Percentiles rank a stretch among this genome's conserved stretches.
Conservation (phyloP, 2,888 invertebrate species). For the Cheilosia variabilis region DNA sequence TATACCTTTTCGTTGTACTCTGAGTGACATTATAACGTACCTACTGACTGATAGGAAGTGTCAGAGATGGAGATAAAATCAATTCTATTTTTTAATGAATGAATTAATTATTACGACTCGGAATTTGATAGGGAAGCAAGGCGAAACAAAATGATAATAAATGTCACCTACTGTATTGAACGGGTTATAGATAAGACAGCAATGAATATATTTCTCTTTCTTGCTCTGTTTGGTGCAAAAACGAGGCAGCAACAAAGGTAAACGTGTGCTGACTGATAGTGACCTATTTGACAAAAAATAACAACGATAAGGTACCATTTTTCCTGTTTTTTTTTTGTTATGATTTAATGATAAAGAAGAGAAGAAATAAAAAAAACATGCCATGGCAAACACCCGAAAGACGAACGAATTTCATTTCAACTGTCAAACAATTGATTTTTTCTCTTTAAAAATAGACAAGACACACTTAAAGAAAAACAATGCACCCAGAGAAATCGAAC, state of each 20-base stretch:
- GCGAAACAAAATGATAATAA: slow-evolving; percentile 51
- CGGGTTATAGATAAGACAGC: slow-evolving; percentile 50
- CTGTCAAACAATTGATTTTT: slow-evolving; percentile 55
- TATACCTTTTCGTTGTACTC: slow-evolving; percentile 11
- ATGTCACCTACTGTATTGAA: slow-evolving; percentile 60
- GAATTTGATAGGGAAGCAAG: slow-evolving; percentile 14
- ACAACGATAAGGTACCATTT: slow-evolving; percentile 3
- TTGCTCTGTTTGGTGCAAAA: slow-evolving; percentile 48
- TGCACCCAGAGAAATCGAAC: slow-evolving; percentile 30
- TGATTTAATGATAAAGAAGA: slow-evolving; percentile 18
- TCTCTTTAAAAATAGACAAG: background rate
- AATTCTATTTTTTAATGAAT: slow-evolving; percentile 65
- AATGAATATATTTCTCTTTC: slow-evolving; percentile 11
- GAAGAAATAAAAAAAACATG: slow-evolving; percentile 19
- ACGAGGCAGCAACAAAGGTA: slow-evolving; percentile 31
- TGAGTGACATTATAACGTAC: slow-evolving; percentile 1
- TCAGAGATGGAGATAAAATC: slow-evolving; percentile 38
- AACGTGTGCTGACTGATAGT: slow-evolving; percentile 14
- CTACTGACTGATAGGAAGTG: slow-evolving; percentile 31
- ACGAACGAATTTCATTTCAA: slow-evolving; percentile 14
- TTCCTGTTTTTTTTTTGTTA: no score
- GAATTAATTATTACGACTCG: slow-evolving; percentile 48
- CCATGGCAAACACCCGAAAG: slow-evolving; percentile 23
- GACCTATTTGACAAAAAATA: slow-evolving; percentile 3
- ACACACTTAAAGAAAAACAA: slow-evolving; percentile 46